Conservation (phyloP, 1,140 invertebrate species). For the Coptotermes formosanus region DNA sequence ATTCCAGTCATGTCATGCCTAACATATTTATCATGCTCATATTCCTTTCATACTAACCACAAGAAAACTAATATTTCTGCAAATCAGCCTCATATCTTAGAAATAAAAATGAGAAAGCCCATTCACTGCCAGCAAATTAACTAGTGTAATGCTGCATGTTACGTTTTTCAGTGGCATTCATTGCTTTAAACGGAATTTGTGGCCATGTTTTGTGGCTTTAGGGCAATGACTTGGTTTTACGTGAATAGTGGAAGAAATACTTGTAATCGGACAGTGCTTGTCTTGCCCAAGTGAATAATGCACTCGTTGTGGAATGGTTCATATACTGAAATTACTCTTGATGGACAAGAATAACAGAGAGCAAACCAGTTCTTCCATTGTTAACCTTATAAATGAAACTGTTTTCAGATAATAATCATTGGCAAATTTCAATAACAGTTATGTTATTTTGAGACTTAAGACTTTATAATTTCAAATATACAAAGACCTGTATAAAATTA, state of each 20-base stretch:
- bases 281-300: background rate
- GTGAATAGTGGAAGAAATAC: background rate
- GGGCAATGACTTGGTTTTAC: background rate
- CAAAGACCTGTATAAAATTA: background rate
- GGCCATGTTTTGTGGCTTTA: background rate
- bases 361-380: background rate
- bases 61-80: constrained; percentile 3
- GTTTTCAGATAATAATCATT: background rate
- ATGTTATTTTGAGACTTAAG: background rate
- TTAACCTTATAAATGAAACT: background rate
- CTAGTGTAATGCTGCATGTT: background rate
- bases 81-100: background rate
- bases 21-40: background rate
- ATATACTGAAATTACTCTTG: background rate
- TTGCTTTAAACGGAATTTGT: background rate
- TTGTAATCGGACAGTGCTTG: constrained; percentile 17
- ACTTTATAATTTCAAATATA: background rate
- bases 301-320: too few species aligned
- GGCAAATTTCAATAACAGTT: background rate
- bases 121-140: constrained; percentile 4
- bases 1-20: background rate
- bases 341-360: background rate
- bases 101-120: background rate
- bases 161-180: background rate
- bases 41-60: constrained; percentile 5